Base-by-base conservation (phyloP, 2,113 vertebrate genomes). In the Nycticebus coucang region DNA sequence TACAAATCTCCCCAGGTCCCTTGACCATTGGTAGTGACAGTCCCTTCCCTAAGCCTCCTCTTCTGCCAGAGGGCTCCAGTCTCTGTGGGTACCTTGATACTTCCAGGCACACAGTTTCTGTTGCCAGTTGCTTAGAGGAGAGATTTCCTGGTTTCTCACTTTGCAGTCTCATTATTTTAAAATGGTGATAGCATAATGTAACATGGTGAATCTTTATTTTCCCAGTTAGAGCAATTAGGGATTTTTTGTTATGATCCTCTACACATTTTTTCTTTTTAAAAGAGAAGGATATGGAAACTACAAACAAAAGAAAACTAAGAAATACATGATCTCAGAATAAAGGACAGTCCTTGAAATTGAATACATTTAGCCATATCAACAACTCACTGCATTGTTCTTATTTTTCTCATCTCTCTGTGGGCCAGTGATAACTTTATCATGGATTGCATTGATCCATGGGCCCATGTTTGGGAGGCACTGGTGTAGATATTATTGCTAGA, bases 401-500 rank as follows among this genome's bases (percentile, higher is more conserved):
- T 59, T 89, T 69, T 82, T 91, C 86, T 95, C 45, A 5, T 89
- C 81, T 66, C 81, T 82, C 72, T 77, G 45, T n/a, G 82, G 74
- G 35, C 69, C 82, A 28, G 0, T 37, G 96, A 71, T 83, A 66
- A 97, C 82, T 89, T 86, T 82, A 83, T 96, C 74, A 64, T 88
- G 82, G 68, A 37, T 81, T 94, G 88, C 85, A 95, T 26, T 96
- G 96, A 95, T 77, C 92, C 82, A 68, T 35, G 37, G 41, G 14
- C 91, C 4, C 0, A 37, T 60, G 78, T 79, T 95, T 78, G 37
- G 78, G 69, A 97, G 85, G 80, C 93, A 26, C 75, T 84, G 30
- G 26, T 60, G 53, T 59, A n/a, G 87, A 89, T 87, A 81, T 45
- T 90, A 26, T 88, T 85, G 92, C 92, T 59, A 22, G 72, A 93